Evolutionary conservation across 64 coral and sea anemone genomes (phyloP).

Genomic region (Dendrophyllia cribrosa): DNA sequence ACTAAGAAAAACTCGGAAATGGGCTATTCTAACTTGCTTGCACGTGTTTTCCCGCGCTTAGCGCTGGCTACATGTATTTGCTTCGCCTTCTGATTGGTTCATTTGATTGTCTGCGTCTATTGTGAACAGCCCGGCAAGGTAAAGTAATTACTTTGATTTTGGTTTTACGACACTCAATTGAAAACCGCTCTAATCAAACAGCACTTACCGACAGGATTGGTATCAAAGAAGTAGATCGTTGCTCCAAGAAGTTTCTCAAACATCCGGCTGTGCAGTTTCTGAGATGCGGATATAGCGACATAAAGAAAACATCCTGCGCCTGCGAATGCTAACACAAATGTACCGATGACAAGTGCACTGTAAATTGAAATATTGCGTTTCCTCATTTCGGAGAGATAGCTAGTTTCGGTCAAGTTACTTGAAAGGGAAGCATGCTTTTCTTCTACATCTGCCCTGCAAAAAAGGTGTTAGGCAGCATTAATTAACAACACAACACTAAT

Average conservation of each 20-base stretch:
- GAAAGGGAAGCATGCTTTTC: conserved; percentile 37
- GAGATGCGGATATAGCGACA: conserved; percentile 74
- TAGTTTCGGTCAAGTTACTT: not conserved
- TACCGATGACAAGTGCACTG: conserved; percentile 16
- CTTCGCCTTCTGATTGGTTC: too few species aligned
- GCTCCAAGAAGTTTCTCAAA: conserved; percentile 80
- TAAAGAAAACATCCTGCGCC: not conserved
- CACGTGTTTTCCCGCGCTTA: too few species aligned
- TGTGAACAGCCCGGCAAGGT: too few species aligned
- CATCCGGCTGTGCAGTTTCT: conserved; percentile 92
- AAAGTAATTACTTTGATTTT: too few species aligned
- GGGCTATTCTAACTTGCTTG: too few species aligned
- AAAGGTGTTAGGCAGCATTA: too few species aligned
- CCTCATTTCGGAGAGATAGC: conserved; percentile 7
- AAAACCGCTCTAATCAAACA: too few species aligned
- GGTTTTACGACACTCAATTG: too few species aligned
- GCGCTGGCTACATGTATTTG: too few species aligned
- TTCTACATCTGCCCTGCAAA: conserved; percentile 62
- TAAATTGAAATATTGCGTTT: conserved; percentile 72
- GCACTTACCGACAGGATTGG: conserved; percentile 92
- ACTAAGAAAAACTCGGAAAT: too few species aligned
- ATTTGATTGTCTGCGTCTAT: too few species aligned
- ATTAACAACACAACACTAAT: too few species aligned
- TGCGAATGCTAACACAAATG: conserved; percentile 55
- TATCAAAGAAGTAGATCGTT: conserved; percentile 98